Percentiles rank a stretch among this genome's conserved stretches.
Conservation (phyloP, 2,888 invertebrate species). For the Arge pagana region DNA sequence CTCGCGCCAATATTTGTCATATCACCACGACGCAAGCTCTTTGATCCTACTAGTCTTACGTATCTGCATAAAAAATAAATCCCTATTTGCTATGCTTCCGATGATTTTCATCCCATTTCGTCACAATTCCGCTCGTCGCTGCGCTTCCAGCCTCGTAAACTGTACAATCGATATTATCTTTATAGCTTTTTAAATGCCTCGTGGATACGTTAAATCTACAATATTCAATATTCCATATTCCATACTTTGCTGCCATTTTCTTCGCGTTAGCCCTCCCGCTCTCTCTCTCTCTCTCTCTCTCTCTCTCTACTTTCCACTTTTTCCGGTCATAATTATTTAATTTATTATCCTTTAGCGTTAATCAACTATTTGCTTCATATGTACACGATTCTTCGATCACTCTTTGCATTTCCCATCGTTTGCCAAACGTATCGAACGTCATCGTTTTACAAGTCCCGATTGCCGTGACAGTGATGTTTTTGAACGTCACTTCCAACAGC, state of each 20-base stretch:
- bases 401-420: too few species aligned
- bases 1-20: conserved; percentile 42
- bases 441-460: too few species aligned
- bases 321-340: conserved; percentile 3
- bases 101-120: conserved; percentile 14
- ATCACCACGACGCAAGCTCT: conserved; percentile 41
- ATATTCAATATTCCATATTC: conserved; percentile 30
- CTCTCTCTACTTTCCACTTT: conserved; percentile 20
- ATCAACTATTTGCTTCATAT: too few species aligned
- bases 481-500: too few species aligned
- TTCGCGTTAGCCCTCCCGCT: background rate
- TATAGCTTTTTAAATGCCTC: conserved; percentile 43
- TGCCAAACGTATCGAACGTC: too few species aligned
- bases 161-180: conserved; percentile 48
- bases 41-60: conserved; percentile 41
- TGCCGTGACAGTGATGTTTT: too few species aligned
- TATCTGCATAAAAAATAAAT: conserved; percentile 58
- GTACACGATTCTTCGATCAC: conserved; percentile 14
- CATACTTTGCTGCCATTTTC: background rate
- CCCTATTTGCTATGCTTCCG: conserved; percentile 44
- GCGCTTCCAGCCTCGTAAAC: conserved; percentile 27
- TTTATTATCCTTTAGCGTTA: conserved; percentile 12
- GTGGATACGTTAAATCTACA: conserved; percentile 35
- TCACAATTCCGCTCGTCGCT: background rate
- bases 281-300: conserved; percentile 26